Evolutionary conservation across 37 sponge, comb jelly and placozoan species (phyloP), one percentile per base, ranked within the genome.

Genomic region (Aplysina aerophoba): DNA sequence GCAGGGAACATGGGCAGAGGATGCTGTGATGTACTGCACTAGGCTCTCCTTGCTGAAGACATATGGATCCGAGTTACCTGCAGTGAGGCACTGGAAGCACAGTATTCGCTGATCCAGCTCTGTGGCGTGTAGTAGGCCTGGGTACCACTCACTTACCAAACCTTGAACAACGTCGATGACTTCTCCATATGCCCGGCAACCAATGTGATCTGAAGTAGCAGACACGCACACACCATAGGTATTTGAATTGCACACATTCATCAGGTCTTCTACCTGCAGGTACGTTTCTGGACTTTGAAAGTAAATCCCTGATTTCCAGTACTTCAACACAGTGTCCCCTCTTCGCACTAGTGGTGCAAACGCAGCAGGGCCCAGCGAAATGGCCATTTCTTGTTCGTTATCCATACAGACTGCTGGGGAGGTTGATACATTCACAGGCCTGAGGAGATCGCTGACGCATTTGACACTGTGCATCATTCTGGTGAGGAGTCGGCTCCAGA

Each of bases 401-500:
- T 35, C 34, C 34, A 4, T 35, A 40, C 39, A 24, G 37, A 53
- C 44, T 11, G 50, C 37, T 25, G 53, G 53, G 25, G 1, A 21
- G 1, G n/a, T 4, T 1, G 44, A 30, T 3, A 54, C 37, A 17
- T 75, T 44, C 19, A 30, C 6, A 25, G 2, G 44, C 25, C 24
- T 44, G 22, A 41, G 15, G 12, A 75, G 78, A 16, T 75, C 54
- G 22, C 14, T 31, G 44, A 75, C 41, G 44, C 53, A 75, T 14
- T 40, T 0, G 3, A 91, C 34, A 3, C 71, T 28, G 39, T 89
- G 83, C 60, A 95, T 85, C 15, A 91, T 79, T 38, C 89, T 81
- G 0, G 91, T 86, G 1, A 95, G 44, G n/a, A 91, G 81, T 25
- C 95, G 77, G 60, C 90, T 89, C 90, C 91, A 95, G 53, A 92